phyloP scores from a whole-genome alignment of 2,888 invertebrate species.

The Stomorhina lunata region DNA sequence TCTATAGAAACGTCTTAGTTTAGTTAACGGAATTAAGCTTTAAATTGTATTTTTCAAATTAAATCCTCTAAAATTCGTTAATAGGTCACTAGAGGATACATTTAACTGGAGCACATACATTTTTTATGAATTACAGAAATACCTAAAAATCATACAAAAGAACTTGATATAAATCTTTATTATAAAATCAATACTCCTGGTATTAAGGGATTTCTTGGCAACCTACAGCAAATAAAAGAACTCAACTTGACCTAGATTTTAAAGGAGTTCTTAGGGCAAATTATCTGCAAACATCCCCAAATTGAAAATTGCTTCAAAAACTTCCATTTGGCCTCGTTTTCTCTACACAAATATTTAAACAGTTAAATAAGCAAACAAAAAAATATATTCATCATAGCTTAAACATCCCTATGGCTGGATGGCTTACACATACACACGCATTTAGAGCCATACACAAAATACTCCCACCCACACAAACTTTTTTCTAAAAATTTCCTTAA shows the following conservation, averaged over 20 bases:
- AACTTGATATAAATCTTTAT: too few species aligned
- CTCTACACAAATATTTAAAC: background rate
- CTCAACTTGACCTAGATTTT: conserved; percentile 15
- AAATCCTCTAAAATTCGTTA: too few species aligned
- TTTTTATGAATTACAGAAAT: too few species aligned
- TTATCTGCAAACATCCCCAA: background rate
- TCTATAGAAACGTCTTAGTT: too few species aligned
- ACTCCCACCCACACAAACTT: background rate
- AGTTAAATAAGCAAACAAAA: background rate
- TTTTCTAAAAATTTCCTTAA: background rate
- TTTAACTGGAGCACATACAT: too few species aligned
- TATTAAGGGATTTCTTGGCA: background rate
- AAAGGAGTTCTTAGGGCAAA: background rate
- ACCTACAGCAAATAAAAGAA: background rate
- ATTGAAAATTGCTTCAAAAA: conserved; percentile 4
- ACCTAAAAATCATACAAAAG: too few species aligned
- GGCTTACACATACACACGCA: background rate
- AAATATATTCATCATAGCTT: too few species aligned
- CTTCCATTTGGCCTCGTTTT: too few species aligned
- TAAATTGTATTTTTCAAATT: too few species aligned
- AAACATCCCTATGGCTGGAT: background rate
- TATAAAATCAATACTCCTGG: background rate
- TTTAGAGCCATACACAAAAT: background rate
- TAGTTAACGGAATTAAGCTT: too few species aligned
- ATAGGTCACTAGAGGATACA: too few species aligned